Evolutionary conservation across 2,797 vertebrate genomes (phyloP).

Genomic region (Hafferia zeledoni): DNA sequence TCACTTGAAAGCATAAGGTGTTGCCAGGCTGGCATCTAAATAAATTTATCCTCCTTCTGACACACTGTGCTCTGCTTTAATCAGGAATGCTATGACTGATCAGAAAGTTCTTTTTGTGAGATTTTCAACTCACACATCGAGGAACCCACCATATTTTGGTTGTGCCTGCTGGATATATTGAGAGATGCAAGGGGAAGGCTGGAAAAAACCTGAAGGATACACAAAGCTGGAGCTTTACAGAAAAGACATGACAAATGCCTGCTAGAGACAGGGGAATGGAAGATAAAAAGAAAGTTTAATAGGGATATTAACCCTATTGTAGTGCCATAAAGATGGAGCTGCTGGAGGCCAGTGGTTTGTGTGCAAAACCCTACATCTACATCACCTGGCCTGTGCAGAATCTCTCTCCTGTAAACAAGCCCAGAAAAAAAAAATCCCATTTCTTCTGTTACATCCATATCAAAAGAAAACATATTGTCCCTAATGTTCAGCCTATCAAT

Average conservation of each 20-base stretch:
- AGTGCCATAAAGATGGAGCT: background rate
- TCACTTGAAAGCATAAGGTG: background rate
- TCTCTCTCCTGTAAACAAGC: background rate
- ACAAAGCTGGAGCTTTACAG: background rate
- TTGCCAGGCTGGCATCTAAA: slow-evolving; percentile 37
- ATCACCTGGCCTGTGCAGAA: background rate
- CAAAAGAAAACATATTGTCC: background rate
- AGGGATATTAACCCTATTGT: background rate
- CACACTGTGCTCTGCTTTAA: background rate
- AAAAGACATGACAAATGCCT: background rate
- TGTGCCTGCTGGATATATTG: background rate
- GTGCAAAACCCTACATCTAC: background rate
- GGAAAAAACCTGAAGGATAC: background rate
- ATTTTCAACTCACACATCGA: background rate
- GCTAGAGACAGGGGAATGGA: background rate
- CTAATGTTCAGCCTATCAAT: background rate
- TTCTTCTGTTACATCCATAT: background rate
- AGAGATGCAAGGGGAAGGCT: background rate
- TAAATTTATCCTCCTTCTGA: slow-evolving; percentile 1
- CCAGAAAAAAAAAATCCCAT: background rate
- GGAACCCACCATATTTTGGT: background rate
- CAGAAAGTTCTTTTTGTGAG: background rate
- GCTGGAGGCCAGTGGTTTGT: background rate
- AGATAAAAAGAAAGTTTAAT: background rate
- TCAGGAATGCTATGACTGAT: background rate